A percentile compares a stretch with the other conserved stretches of the same genome.
phyloP scores from a whole-genome alignment of 2,113 vertebrate genomes.

The Labeo rohita region DNA sequence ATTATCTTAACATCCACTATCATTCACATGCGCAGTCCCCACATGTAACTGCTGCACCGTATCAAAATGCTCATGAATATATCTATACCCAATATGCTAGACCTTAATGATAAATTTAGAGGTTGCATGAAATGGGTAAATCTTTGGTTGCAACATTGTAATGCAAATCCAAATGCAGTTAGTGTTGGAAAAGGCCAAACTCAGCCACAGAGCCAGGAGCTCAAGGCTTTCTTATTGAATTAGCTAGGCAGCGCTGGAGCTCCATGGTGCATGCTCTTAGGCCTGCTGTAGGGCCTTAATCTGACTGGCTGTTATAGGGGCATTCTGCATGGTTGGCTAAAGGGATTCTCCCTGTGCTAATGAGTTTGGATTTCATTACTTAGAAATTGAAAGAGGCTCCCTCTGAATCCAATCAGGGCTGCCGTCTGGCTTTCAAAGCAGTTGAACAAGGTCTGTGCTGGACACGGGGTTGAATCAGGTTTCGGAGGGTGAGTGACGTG shows the following conservation, averaged over 20 bases:
- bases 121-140: not conserved
- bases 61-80: not conserved
- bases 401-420: slow-evolving; percentile 55
- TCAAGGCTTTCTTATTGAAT: slow-evolving; percentile 53
- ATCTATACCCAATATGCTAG: not conserved
- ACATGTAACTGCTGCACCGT: not conserved
- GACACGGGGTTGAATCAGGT: slow-evolving; percentile 2
- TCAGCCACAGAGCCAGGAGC: slow-evolving; percentile 16
- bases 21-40: too few species aligned
- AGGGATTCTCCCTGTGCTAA: slow-evolving; percentile 56
- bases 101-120: not conserved
- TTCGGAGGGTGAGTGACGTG: slow-evolving; percentile 21
- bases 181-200: slow-evolving; percentile 40
- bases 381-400: slow-evolving; percentile 52
- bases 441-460: slow-evolving; percentile 25
- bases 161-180: slow-evolving; percentile 44
- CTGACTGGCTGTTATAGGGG: slow-evolving; percentile 54
- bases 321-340: slow-evolving; percentile 58
- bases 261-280: slow-evolving; percentile 44
- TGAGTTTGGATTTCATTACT: slow-evolving; percentile 60
- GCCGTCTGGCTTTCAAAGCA: slow-evolving; percentile 32
- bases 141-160: slow-evolving; percentile 30
- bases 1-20: too few species aligned
- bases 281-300: slow-evolving; percentile 53
- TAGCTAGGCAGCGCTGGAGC: slow-evolving; percentile 29